Percentiles rank a stretch among this genome's conserved stretches.
These are phyloP conservation scores for Agrochola litura DNA, from an alignment of 2,888 invertebrate genomes.

Conservation along the genomic window DNA sequence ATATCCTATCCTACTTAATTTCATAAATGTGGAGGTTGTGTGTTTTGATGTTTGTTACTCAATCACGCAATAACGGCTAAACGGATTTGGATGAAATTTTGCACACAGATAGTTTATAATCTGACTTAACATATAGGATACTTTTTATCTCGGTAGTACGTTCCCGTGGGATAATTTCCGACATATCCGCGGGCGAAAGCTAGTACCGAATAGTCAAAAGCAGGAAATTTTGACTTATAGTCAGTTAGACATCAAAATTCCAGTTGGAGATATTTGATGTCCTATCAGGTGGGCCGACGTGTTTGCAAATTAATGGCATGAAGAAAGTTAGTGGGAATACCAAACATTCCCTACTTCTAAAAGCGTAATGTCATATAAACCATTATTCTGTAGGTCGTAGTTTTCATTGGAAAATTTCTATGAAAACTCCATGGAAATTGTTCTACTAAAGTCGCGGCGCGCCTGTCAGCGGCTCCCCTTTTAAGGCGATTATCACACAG, in stretches of 20 bases:
- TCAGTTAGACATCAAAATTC: not conserved
- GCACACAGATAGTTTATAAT: too few relatives aligned
- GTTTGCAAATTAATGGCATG: not conserved
- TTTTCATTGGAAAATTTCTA: not conserved
- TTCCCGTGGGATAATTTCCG: too few relatives aligned
- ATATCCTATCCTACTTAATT: too few relatives aligned
- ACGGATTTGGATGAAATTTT: too few relatives aligned
- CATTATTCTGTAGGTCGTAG: not conserved
- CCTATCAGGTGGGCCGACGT: not conserved
- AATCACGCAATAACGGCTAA: too few relatives aligned
- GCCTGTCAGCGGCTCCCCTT: not conserved
- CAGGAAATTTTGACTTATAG: not conserved
- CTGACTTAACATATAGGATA: too few relatives aligned
- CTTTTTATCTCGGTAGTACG: too few relatives aligned
- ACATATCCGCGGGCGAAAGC: too few relatives aligned
- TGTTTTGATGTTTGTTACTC: too few relatives aligned
- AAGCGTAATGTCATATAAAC: not conserved
- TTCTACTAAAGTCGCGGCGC: not conserved
- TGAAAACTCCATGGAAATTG: not conserved
- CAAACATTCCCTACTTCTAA: not conserved
- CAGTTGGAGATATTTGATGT: not conserved
- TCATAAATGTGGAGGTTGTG: too few relatives aligned
- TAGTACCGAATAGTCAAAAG: not conserved
- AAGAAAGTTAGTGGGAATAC: not conserved
- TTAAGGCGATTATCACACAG: too few relatives aligned